Evolutionary conservation across 2,113 vertebrate genomes (phyloP).

Genomic region (Nycticorax nycticorax): DNA sequence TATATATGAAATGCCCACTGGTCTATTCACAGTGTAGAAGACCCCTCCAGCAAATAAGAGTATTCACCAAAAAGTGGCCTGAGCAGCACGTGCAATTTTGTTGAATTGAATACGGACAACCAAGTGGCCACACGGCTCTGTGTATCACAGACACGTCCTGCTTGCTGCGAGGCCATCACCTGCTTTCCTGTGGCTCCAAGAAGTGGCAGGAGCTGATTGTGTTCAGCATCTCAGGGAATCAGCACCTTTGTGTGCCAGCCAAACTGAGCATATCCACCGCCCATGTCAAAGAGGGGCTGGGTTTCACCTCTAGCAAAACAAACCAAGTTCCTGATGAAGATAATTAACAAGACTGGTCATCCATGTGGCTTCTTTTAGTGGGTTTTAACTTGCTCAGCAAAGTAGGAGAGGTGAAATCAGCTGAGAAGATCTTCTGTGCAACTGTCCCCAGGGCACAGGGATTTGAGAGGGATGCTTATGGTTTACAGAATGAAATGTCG

Average conservation of each 20-base stretch:
- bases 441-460: background rate
- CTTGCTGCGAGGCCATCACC: background rate
- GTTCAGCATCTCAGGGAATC: background rate
- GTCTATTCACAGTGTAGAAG: background rate
- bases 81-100: background rate
- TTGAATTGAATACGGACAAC: no score
- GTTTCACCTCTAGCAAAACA: background rate
- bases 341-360: background rate
- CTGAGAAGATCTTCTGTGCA: background rate
- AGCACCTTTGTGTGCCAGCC: background rate
- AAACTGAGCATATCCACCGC: background rate
- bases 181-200: background rate
- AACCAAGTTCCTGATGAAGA: background rate
- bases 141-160: fast-evolving
- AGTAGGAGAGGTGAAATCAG: background rate
- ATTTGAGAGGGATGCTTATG: background rate
- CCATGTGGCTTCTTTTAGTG: background rate
- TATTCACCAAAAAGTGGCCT: background rate
- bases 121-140: background rate
- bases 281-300: background rate
- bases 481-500: background rate
- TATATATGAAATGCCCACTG: background rate
- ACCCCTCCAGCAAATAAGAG: background rate
- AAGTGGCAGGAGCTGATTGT: fast-evolving
- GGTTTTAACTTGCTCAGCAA: background rate